Evolutionary conservation across 2,797 vertebrate genomes (phyloP).

Genomic region (Knipowitschia caucasica): DNA sequence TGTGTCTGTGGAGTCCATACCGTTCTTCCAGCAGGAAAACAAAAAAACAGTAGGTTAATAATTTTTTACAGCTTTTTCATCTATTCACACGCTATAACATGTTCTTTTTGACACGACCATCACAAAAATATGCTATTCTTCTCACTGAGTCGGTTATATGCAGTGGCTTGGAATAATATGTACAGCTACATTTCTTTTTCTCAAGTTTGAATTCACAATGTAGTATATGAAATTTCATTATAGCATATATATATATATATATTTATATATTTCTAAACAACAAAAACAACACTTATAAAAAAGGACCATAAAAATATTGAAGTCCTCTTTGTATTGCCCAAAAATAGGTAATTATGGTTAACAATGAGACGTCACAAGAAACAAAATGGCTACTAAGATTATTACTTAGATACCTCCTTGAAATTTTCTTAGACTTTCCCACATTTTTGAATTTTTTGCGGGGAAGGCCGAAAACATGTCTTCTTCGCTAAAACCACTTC

Average conservation of each 20-base stretch:
- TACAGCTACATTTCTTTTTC: constrained; percentile 87
- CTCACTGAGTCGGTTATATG: constrained; percentile 93
- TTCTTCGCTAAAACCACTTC: constrained; percentile 74
- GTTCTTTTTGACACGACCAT: constrained; percentile 83
- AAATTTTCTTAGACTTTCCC: constrained; percentile 59
- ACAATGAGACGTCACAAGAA: constrained; percentile 89
- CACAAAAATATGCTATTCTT: constrained; percentile 96
- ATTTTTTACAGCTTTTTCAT: constrained; percentile 74
- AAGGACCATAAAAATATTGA: constrained; percentile 92
- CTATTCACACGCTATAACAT: constrained; percentile 83
- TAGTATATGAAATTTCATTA: constrained; percentile 81
- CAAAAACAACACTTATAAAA: constrained; percentile 97
- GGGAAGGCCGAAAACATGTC: constrained; percentile 76
- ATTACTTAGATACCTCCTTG: constrained; percentile 81
- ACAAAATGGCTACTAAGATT: constrained; percentile 87
- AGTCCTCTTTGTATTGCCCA: constrained; percentile 99
- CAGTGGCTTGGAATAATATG: constrained; percentile 96
- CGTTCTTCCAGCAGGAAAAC: constrained; percentile 67
- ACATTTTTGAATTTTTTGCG: constrained; percentile 41
- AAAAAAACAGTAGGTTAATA: constrained; percentile 51
- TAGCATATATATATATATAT: constrained; percentile 78
- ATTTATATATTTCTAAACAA: constrained; percentile 86
- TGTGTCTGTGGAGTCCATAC: constrained; percentile 68
- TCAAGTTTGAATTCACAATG: constrained; percentile 87
- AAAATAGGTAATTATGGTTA: constrained; percentile 98